Percentiles rank a stretch among this genome's conserved stretches.
Evolutionary conservation across 2,113 vertebrate genomes (phyloP).

Genomic region (Gasterosteus aculeatus): DNA sequence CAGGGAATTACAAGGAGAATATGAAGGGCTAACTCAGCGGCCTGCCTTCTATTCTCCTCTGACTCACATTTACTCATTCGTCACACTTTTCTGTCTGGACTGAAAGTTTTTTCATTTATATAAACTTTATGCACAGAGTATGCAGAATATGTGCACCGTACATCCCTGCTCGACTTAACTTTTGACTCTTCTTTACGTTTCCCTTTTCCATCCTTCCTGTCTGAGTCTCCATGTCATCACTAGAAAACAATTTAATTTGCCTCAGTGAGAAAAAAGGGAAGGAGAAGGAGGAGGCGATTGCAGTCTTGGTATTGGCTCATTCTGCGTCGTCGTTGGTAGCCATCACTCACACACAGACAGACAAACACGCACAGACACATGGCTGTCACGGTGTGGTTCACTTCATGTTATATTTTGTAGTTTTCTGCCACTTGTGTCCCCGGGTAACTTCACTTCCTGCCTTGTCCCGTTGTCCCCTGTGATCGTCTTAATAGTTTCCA

Average conservation of each 20-base stretch:
- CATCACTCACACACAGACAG: slow-evolving; percentile 22
- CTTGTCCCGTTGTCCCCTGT: too few species aligned
- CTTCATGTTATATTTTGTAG: too few species aligned
- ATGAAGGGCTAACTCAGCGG: slow-evolving; percentile 27
- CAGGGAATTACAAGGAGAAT: slow-evolving; percentile 51
- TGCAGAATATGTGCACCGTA: background rate
- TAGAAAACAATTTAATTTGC: slow-evolving; percentile 19
- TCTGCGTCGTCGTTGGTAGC: slow-evolving; percentile 44
- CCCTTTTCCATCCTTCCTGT: background rate
- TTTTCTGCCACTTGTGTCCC: too few species aligned
- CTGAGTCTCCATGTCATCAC: slow-evolving; percentile 28
- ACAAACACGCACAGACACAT: slow-evolving; percentile 11
- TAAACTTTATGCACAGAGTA: background rate
- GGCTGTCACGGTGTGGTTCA: too few species aligned
- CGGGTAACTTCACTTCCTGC: too few species aligned
- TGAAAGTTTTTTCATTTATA: slow-evolving; percentile 14
- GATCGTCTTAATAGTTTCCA: too few species aligned
- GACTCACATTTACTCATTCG: slow-evolving; percentile 7
- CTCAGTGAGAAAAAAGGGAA: slow-evolving; percentile 31
- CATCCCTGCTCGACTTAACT: background rate
- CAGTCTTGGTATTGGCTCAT: slow-evolving; percentile 25
- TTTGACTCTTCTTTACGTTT: slow-evolving; percentile 31
- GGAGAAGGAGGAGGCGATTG: background rate
- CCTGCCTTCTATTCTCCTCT: background rate
- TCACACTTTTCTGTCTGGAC: slow-evolving; percentile 11